Evolutionary conservation across 2,888 invertebrate species (phyloP), one percentile per base, ranked within the genome.

Genomic region (Phengaris arion): DNA sequence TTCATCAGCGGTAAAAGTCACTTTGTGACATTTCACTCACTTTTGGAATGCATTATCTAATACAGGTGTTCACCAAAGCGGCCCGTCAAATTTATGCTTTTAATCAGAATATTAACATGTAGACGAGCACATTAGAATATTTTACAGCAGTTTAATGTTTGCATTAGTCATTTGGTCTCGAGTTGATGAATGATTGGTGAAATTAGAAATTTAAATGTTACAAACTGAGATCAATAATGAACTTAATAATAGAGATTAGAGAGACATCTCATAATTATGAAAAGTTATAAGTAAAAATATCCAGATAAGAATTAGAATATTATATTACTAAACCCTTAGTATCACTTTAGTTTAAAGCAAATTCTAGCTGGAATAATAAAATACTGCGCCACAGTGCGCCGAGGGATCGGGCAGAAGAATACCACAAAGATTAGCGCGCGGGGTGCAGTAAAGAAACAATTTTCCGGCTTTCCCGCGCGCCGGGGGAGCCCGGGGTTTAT

Each of bases 391-490:
- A 22, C 72, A 77, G 76, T 77, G 76, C 76, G 75, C 48, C 45
- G 52, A 55, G 35, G 59, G 59, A 74, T 74, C 68, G 48, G 69
- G 48, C 68, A 69, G 75, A 69, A 75, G 75, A 69, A 75, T 69
- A 57, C 69, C 75, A 75, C 69, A 85, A 84, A 91, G 92, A 93
- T 93, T 93, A 93, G 90, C 91, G 87, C 87, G 85, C 83, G 85
- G 91, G 88, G 92, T 84, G 92, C 88, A 86, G 89, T 93, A 91
- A 92, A 93, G 92, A 93, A 93, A 93, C 93, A 93, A 93, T 93
- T 93, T 93, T 85, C 90, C 86, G 87, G 86, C 84, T 85, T 88
- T 86, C 85, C 82, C 87, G 84, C 82, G 86, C 84, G 87, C 81
- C 83, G 82, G 84, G 87, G 89, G 87, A 85, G 82, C 81, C 83